Conservation (phyloP, 2,888 invertebrate genomes). For the Punctoribates punctum region DNA sequence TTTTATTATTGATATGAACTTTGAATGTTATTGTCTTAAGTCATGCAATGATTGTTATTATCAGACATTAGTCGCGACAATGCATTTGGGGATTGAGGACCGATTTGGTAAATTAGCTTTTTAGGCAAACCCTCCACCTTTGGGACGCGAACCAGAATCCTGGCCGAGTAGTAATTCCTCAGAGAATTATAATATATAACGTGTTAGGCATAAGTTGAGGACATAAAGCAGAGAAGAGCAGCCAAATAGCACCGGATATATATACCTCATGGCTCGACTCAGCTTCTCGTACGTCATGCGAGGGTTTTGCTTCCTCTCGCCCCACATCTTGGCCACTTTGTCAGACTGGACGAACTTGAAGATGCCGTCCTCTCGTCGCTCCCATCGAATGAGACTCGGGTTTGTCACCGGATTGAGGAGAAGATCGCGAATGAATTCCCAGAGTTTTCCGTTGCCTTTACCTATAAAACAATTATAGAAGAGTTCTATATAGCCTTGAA, state of each 20-base stretch:
- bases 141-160: conserved; percentile 54
- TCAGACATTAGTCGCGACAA: conserved; percentile 13
- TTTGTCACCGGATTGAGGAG: conserved; percentile 70
- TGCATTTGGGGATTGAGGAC: conserved; percentile 52
- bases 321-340: conserved; percentile 81
- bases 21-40: neutral
- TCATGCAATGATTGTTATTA: conserved; percentile 8
- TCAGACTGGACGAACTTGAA: conserved; percentile 84
- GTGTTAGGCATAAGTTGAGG: no score
- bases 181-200: no score
- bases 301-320: conserved; percentile 75
- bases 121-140: conserved; percentile 55
- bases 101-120: conserved; percentile 54
- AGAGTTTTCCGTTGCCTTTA: conserved; percentile 60
- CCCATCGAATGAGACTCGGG: conserved; percentile 81
- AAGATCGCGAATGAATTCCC: conserved; percentile 81
- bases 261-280: conserved; percentile 79
- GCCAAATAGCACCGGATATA: no score
- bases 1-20: conserved; percentile 4
- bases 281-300: conserved; percentile 91
- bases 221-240: no score
- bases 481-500: neutral
- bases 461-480: conserved; percentile 47
- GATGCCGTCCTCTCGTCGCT: conserved; percentile 73
- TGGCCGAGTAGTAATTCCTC: conserved; percentile 51